Base-by-base conservation (phyloP, 2,797 vertebrate species). In the Crax fasciolata region DNA sequence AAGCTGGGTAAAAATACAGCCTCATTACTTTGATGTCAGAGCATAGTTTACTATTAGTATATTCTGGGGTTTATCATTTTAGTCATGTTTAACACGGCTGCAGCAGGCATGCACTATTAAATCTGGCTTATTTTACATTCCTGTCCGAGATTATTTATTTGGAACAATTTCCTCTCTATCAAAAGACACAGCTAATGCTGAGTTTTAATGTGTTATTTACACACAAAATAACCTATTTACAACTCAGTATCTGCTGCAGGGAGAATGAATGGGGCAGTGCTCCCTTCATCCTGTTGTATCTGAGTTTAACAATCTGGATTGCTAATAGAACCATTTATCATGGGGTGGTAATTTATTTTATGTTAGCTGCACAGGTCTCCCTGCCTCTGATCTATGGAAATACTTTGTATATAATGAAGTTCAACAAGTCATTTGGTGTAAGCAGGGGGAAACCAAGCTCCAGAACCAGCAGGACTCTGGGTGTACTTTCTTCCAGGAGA, bases 291-390 rank as follows among this genome's bases (percentile, higher is more conserved):
- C 98, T 98, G 98, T 98, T 99, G 97, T 99, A 99, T 99, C 99
- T 98, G 98, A 98, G 96, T 98, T 99, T 99, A 99, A 99, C 99
- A 99, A 99, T 99, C 99, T 99, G 99, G 99, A 98, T 98, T 98
- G 98, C 99, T 99, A 99, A 99, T 99, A 99, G 99, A 99, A 99
- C 99, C 99, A 99, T 99, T 99, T 99, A 99, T 99, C 99, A 99
- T 91, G 54, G 97, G 96, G 96, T 95, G 97, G 98, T 98, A 98
- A 98, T 99, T 99, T 99, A 97, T 99, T 99, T 98, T 98, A 97
- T 97, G 98, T 97, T 98, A 97, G 98, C 97, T 91, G 98, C 97
- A 97, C 97, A 94, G 98, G 98, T 98, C 98, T 97, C 87, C 96
- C 86, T 97, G 98, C 98, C 98, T 98, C 98, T 98, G 98, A 98